Evolutionary conservation across 2,113 vertebrate species (phyloP), one percentile per base, ranked within the genome.

Genomic region (Megaptera novaeangliae): DNA sequence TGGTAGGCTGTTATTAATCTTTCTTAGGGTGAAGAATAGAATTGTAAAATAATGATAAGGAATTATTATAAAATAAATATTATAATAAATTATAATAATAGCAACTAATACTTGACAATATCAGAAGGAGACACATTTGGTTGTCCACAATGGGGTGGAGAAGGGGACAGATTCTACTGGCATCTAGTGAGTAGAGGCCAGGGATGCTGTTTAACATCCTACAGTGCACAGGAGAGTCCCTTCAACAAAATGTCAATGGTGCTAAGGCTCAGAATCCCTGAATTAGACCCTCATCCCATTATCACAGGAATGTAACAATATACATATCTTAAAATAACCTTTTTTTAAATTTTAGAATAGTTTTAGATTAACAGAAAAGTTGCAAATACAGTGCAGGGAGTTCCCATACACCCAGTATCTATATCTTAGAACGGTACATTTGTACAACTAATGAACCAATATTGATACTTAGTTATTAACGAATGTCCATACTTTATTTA

Each of bases 341-440:
- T 55, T 74, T 81, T 36, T 25, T 17, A 0, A 52, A n/a, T 6
- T 68, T 44, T 82, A 69, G 21, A 49, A 39, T 66, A 52, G 21
- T 29, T 46, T 89, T 57, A 66, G 80, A 90, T 89, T 85, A 71
- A 81, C 6, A 78, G 75, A 92, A 88, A 49, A 49, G 15, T 64
- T 72, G 20, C 13, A n/a, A 63, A n/a, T 31, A 27, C 7, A 83
- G 4, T 20, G 17, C 41, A 71, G 25, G 8, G 41, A 5, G 15
- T 57, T 80, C 34, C 12, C 25, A 21, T 13, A 29, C 11, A 72
- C 8, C 21, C 2, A 41, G 3, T 57, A 31, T 36, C 55, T 2
- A 1, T 78, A 15, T 83, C 61, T 80, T 10, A 34, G 13, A 7
- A 7, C 49, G 14, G 14, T 49, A 2, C 7, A 14, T 78, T 61